A percentile compares a stretch with the other conserved stretches of the same genome.
These are phyloP conservation scores for Carcharodon carcharias DNA, from an alignment of 2,797 vertebrate species.

Conservation along the genomic window DNA sequence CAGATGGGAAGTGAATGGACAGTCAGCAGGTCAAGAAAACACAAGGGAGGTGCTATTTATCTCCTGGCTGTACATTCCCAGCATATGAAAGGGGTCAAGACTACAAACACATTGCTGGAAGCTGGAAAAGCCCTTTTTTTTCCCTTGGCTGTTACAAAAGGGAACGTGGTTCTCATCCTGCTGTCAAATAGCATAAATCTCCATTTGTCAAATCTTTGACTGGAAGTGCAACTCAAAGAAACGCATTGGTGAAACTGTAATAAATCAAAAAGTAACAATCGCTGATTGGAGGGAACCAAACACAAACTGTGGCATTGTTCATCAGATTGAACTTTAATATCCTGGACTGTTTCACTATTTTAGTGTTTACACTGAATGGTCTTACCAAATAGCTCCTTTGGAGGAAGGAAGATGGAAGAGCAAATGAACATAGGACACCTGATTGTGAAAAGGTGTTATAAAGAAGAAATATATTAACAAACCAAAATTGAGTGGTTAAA, in stretches of 20 bases:
- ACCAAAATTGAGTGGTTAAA: neutral
- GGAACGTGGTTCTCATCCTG: slow-evolving; percentile 57
- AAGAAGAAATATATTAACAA: neutral
- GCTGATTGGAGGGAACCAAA: slow-evolving; percentile 26
- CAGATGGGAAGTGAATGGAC: slow-evolving; percentile 69
- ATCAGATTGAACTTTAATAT: slow-evolving; percentile 9
- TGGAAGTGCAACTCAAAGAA: slow-evolving; percentile 52
- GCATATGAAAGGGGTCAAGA: slow-evolving; percentile 64
- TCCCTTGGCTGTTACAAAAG: slow-evolving; percentile 56
- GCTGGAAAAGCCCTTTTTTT: slow-evolving; percentile 62
- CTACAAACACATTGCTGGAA: slow-evolving; percentile 61
- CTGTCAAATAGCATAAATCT: slow-evolving; percentile 63
- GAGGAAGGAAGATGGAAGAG: neutral
- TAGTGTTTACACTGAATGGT: neutral
- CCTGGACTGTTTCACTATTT: neutral
- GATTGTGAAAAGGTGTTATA: neutral
- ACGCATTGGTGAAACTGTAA: slow-evolving; percentile 46
- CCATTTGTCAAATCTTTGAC: slow-evolving; percentile 53
- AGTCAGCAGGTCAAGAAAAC: slow-evolving; percentile 62
- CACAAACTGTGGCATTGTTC: slow-evolving; percentile 30
- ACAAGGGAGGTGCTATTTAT: slow-evolving; percentile 57
- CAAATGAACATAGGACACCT: neutral
- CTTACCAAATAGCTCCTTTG: neutral
- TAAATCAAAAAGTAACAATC: slow-evolving; percentile 35
- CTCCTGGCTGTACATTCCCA: slow-evolving; percentile 55